phyloP scores from a whole-genome alignment of 2,113 vertebrate species.

The Cygnus atratus region DNA sequence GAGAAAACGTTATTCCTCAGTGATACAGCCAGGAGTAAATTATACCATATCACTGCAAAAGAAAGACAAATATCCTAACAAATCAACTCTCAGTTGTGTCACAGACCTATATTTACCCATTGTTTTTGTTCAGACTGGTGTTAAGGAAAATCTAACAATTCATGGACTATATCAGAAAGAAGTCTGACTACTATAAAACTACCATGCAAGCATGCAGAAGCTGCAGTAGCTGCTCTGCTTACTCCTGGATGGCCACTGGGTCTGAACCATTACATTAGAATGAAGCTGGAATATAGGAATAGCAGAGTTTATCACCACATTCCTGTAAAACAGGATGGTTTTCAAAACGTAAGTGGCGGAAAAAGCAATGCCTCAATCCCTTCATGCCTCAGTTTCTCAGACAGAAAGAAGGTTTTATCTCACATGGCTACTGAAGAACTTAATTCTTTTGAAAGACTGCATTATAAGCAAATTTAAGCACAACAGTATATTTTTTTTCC shows the following conservation, averaged over 20 bases:
- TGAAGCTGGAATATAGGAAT: background rate
- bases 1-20: background rate
- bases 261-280: background rate
- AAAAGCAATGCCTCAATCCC: background rate
- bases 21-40: background rate
- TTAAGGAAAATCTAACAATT: background rate
- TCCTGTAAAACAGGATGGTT: background rate
- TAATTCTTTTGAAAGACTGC: background rate
- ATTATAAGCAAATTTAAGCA: background rate
- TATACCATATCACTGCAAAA: background rate
- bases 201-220: background rate
- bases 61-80: background rate
- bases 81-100: background rate
- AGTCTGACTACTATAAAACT: background rate
- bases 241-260: background rate
- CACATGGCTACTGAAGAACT: background rate
- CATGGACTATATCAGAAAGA: background rate
- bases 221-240: background rate
- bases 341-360: background rate
- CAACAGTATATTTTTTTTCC: background rate
- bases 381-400: background rate
- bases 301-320: background rate
- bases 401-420: background rate
- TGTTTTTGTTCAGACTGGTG: background rate
- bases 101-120: background rate